Conservation (phyloP, 2,888 invertebrate species). For the Bombylius major region DNA sequence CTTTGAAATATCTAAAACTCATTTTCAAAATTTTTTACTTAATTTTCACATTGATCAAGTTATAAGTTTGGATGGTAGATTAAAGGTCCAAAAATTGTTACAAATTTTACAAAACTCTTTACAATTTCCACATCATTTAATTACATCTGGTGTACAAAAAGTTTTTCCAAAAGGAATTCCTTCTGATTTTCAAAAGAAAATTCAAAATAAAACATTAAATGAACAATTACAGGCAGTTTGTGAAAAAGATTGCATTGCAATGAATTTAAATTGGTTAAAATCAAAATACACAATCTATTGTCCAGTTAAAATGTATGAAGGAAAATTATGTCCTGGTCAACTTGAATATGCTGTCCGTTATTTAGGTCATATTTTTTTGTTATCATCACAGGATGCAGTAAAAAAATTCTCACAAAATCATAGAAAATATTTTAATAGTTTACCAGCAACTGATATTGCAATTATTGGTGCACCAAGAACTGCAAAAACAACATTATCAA, state of each 20-base stretch:
- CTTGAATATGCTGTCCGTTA: slow-evolving; percentile 45
- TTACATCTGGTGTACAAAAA: slow-evolving; percentile 28
- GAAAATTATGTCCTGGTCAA: slow-evolving; percentile 40
- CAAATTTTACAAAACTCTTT: slow-evolving; percentile 38
- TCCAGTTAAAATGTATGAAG: slow-evolving; percentile 48
- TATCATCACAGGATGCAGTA: slow-evolving; percentile 41
- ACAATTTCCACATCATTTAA: slow-evolving; percentile 27
- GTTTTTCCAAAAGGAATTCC: slow-evolving; percentile 15
- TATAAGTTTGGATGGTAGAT: slow-evolving; percentile 46
- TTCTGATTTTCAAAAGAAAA: neutral
- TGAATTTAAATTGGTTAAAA: slow-evolving; percentile 36
- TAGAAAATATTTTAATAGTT: slow-evolving; percentile 43
- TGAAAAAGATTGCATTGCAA: slow-evolving; percentile 22
- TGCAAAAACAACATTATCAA: slow-evolving; percentile 46
- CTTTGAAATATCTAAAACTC: slow-evolving; percentile 12
- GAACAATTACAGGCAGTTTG: slow-evolving; percentile 26
- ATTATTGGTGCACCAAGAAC: slow-evolving; percentile 47
- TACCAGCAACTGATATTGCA: slow-evolving; percentile 45
- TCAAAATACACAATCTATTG: slow-evolving; percentile 49
- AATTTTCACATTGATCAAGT: slow-evolving; percentile 39
- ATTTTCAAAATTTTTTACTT: slow-evolving; percentile 26
- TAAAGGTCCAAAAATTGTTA: slow-evolving; percentile 39
- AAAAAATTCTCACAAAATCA: slow-evolving; percentile 48
- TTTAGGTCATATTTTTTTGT: slow-evolving; percentile 47
- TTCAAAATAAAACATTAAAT: slow-evolving; percentile 18